A percentile compares a stretch with the other conserved stretches of the same genome.
Evolutionary conservation across 1,140 invertebrate species (phyloP).

Genomic region (Triops cancriformis): DNA sequence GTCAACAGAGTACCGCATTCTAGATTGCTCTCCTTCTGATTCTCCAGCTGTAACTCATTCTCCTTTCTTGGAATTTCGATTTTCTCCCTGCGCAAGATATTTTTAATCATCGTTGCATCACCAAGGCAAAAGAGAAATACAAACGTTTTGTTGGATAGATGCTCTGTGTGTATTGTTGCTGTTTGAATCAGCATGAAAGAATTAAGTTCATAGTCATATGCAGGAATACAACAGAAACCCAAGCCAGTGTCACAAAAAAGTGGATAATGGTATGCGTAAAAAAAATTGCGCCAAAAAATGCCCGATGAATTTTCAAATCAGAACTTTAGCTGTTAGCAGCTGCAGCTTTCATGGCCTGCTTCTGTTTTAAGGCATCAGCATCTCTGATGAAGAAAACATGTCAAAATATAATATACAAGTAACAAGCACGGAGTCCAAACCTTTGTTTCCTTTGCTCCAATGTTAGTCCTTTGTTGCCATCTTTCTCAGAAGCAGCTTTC

Average conservation of each 20-base stretch:
- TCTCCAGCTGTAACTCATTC: not conserved
- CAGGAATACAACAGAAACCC: not conserved
- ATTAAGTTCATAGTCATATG: not conserved
- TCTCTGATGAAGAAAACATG: not conserved
- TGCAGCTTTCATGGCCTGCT: not conserved
- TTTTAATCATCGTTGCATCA: not conserved
- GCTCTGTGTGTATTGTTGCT: conserved; percentile 8
- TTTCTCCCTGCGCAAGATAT: not conserved
- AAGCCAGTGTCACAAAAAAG: not conserved
- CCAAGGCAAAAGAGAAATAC: not conserved
- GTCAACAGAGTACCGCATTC: not conserved
- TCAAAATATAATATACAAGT: not conserved
- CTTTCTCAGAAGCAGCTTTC: conserved; percentile 51
- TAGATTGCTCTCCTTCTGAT: not conserved
- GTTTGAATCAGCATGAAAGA: not conserved
- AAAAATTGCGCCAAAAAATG: conserved; percentile 9
- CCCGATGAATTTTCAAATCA: not conserved
- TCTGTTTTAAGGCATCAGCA: not conserved
- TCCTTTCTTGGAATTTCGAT: not conserved
- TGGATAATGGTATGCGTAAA: not conserved
- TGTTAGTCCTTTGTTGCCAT: conserved; percentile 58
- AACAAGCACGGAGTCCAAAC: conserved; percentile 40
- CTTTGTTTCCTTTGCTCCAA: conserved; percentile 69
- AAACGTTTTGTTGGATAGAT: conserved; percentile 8
- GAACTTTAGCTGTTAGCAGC: not conserved